These are phyloP conservation scores for Lepidocyrtoides sp. DNA, from an alignment of 2,888 invertebrate genomes.

Conservation along the genomic window DNA sequence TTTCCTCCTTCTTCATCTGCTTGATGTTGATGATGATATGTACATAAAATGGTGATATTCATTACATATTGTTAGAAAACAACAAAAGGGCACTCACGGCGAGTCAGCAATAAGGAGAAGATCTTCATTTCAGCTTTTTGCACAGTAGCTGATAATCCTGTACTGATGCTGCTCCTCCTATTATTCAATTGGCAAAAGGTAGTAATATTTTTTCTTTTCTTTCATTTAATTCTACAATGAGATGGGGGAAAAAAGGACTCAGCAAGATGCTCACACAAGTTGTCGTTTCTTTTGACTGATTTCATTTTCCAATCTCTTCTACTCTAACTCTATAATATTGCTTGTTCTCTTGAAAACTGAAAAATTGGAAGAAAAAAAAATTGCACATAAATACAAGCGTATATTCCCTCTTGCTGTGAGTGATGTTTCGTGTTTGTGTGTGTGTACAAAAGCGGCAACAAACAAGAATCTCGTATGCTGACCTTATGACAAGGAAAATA, in stretches of 20 bases:
- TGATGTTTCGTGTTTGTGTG: neutral
- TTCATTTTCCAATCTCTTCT: slow-evolving; percentile 23
- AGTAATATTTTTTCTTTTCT: slow-evolving; percentile 31
- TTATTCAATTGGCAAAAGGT: slow-evolving; percentile 35
- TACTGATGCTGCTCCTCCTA: slow-evolving; percentile 47
- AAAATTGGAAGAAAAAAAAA: slow-evolving; percentile 1
- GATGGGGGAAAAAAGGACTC: slow-evolving; percentile 25
- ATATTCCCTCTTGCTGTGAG: neutral
- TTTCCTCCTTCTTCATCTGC: neutral
- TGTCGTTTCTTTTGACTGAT: slow-evolving; percentile 22
- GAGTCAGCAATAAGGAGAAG: slow-evolving; percentile 26
- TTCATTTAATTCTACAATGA: neutral
- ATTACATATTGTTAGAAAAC: slow-evolving; percentile 41
- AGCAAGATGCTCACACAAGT: slow-evolving; percentile 64
- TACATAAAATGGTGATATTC: slow-evolving; percentile 31
- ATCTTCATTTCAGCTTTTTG: slow-evolving; percentile 45
- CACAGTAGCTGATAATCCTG: slow-evolving; percentile 42
- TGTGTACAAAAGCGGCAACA: slow-evolving; percentile 47
- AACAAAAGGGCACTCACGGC: slow-evolving; percentile 45
- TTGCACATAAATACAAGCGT: slow-evolving; percentile 38
- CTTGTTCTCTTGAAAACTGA: too few species aligned
- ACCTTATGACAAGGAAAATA: slow-evolving; percentile 71
- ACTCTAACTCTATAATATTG: neutral
- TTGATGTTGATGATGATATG: neutral
- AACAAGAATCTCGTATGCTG: slow-evolving; percentile 71